phyloP scores from a whole-genome alignment of 2,797 vertebrate genomes.

The Propithecus perrieri region DNA sequence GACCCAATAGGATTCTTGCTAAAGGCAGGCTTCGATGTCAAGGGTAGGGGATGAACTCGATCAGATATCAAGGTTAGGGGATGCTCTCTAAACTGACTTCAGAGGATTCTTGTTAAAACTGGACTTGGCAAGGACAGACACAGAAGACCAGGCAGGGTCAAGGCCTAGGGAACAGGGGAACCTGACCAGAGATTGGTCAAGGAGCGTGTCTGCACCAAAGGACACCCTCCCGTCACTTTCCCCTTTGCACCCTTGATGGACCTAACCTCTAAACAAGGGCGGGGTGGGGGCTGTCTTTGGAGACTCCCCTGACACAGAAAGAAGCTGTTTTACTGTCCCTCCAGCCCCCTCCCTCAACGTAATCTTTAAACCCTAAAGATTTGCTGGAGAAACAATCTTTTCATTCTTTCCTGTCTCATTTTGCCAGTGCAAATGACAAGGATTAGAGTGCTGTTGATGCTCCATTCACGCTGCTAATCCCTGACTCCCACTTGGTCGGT shows the following conservation, averaged over 20 bases:
- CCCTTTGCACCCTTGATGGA: neutral
- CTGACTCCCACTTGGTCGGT: neutral
- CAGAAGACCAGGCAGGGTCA: neutral
- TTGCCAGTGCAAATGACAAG: neutral
- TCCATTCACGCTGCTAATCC: neutral
- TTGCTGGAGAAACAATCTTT: neutral
- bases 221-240: neutral
- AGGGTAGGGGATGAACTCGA: neutral
- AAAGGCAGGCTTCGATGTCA: neutral
- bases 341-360: fast-evolving
- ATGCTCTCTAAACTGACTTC: neutral
- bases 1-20: neutral
- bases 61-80: neutral
- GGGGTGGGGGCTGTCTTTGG: neutral
- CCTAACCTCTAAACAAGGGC: neutral
- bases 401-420: neutral
- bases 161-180: neutral
- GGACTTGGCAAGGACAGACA: neutral
- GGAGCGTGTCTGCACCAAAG: neutral
- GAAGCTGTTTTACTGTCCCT: neutral
- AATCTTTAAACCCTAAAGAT: neutral
- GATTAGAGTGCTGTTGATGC: neutral
- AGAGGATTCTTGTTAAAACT: neutral
- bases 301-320: neutral
- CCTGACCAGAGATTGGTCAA: neutral